These are phyloP conservation scores for Drosophila affinis DNA, from an alignment of 2,888 invertebrate genomes.

Conservation along the genomic window DNA sequence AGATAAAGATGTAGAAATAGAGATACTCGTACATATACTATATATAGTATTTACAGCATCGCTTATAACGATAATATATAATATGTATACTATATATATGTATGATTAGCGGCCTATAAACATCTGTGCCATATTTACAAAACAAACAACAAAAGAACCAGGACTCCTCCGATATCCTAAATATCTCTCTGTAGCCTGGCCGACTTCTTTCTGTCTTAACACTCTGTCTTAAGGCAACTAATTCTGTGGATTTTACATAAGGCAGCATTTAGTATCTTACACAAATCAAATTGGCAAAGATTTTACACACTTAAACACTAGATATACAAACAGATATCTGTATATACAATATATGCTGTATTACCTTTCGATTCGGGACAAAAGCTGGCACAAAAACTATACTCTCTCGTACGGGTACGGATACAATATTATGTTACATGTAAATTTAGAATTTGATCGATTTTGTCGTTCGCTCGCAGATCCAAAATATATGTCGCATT, in stretches of 20 bases:
- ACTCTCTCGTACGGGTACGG: constrained; percentile 14
- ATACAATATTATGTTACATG: constrained; percentile 18
- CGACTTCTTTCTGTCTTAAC: constrained; percentile 45
- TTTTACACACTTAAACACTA: constrained; percentile 38
- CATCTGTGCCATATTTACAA: constrained; percentile 46
- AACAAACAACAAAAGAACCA: constrained; percentile 37
- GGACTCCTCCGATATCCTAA: constrained; percentile 11
- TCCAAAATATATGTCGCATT: neutral
- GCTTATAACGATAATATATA: constrained; percentile 50
- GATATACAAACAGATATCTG: constrained; percentile 14
- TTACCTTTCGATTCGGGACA: constrained; percentile 4
- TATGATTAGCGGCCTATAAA: constrained; percentile 40
- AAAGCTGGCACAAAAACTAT: constrained; percentile 61
- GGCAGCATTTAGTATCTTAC: constrained; percentile 67
- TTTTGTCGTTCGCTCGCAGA: constrained; percentile 9
- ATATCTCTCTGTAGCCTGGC: constrained; percentile 13
- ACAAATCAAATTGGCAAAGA: constrained; percentile 37
- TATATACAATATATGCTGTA: constrained; percentile 25
- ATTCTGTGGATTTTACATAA: constrained; percentile 72
- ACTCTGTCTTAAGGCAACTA: constrained; percentile 51
- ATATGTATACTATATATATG: constrained; percentile 39
- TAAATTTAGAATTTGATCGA: constrained; percentile 31
- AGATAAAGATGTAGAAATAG: neutral
- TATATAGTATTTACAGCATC: constrained; percentile 50
- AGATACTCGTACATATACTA: constrained; percentile 30